phyloP scores from a whole-genome alignment of 2,797 vertebrate species.

The Helarctos malayanus region DNA sequence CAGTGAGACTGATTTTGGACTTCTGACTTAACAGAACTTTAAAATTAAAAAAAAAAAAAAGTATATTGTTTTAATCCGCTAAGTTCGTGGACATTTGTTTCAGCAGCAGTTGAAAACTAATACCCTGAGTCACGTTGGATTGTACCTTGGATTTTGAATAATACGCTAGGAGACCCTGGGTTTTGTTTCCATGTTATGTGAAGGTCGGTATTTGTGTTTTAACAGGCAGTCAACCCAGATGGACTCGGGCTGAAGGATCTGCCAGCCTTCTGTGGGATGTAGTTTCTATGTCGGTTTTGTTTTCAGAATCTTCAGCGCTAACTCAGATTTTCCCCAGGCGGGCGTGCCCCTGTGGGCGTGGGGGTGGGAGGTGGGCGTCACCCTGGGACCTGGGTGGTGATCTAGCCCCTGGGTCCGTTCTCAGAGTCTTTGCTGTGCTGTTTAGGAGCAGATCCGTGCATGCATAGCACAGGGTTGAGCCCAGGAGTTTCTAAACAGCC shows the following conservation, averaged over 20 bases:
- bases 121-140: not conserved
- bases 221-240: not conserved
- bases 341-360: not conserved
- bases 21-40: not conserved
- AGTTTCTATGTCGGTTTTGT: not conserved
- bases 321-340: not conserved
- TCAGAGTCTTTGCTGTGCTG: no score
- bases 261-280: no score
- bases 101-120: not conserved
- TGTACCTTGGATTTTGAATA: not conserved
- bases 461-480: rapidly evolving
- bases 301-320: not conserved
- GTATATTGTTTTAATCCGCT: not conserved
- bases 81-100: not conserved
- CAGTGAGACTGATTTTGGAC: not conserved
- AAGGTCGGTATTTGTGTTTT: not conserved
- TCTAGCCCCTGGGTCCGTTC: not conserved
- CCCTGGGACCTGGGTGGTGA: not conserved
- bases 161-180: not conserved
- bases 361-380: no score
- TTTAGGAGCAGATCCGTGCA: not conserved
- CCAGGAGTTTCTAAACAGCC: not conserved
- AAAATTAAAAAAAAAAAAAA: not conserved
- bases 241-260: not conserved
- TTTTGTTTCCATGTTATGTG: not conserved